These are phyloP conservation scores for Sebastes nivosus DNA, from an alignment of 2,797 vertebrate species.

Conservation along the genomic window DNA sequence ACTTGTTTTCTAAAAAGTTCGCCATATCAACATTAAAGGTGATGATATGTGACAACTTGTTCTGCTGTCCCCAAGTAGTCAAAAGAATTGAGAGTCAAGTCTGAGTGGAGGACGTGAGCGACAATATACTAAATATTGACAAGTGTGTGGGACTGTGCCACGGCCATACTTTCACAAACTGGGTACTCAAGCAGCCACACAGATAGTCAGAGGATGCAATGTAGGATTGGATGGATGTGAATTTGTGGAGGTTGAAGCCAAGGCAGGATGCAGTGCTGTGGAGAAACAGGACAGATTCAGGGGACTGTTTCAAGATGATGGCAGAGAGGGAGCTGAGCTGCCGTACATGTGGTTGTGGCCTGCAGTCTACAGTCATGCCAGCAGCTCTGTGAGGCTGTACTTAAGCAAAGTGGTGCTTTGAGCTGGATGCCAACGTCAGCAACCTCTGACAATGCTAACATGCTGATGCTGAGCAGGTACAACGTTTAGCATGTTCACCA, in stretches of 20 bases:
- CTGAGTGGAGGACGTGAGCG: not conserved
- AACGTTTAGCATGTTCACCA: not conserved
- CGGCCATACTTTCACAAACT: not conserved
- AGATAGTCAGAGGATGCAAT: not conserved
- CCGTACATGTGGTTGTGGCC: not conserved
- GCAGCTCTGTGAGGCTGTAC: too few species aligned
- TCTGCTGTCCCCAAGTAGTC: not conserved
- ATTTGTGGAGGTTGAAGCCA: not conserved
- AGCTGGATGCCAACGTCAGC: too few species aligned
- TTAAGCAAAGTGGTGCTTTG: too few species aligned
- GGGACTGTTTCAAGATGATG: not conserved
- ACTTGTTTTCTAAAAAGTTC: not conserved
- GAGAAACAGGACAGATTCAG: not conserved
- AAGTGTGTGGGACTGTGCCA: not conserved
- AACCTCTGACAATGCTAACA: too few species aligned
- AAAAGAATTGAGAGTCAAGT: not conserved
- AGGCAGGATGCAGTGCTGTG: not conserved
- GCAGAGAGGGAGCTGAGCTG: not conserved
- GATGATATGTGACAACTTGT: not conserved
- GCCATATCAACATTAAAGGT: not conserved
- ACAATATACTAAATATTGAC: not conserved
- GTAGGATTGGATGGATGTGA: not conserved
- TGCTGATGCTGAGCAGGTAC: too few species aligned
- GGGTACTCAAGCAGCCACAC: not conserved
- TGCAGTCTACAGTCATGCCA: too few species aligned